Conservation (phyloP, 2,888 invertebrate species). For the Ferdinandea cuprea region DNA sequence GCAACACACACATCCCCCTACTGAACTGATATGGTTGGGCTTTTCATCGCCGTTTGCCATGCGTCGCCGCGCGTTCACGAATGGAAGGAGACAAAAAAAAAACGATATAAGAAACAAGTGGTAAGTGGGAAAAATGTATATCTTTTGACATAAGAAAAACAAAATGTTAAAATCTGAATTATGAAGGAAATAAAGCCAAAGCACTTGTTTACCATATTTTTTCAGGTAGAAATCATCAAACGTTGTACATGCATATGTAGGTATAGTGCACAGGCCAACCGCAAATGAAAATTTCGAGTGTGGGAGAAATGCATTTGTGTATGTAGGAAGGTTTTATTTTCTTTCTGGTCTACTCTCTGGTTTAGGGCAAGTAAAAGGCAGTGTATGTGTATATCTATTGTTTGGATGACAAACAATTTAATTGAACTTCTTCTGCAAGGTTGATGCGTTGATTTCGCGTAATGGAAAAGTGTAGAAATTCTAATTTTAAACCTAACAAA, state of each 20-base stretch:
- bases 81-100: constrained; percentile 28
- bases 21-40: constrained; percentile 51
- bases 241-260: constrained; percentile 12
- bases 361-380: too few species aligned
- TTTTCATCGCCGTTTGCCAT: constrained; percentile 68
- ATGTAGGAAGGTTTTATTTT: too few species aligned
- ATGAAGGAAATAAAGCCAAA: constrained; percentile 38
- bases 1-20: constrained; percentile 40
- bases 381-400: too few species aligned
- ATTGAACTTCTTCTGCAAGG: too few species aligned
- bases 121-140: constrained; percentile 26
- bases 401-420: too few species aligned
- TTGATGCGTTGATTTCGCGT: too few species aligned
- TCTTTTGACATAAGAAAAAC: constrained; percentile 8
- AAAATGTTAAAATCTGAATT: not conserved
- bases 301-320: not conserved
- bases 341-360: too few species aligned
- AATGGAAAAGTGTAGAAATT: too few species aligned
- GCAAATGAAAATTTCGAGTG: not conserved
- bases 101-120: constrained; percentile 49
- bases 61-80: constrained; percentile 59
- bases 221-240: constrained; percentile 50
- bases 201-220: constrained; percentile 53
- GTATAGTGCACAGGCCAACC: not conserved
- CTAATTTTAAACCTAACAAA: too few species aligned